A percentile compares a stretch with the other conserved stretches of the same genome.
Conservation (phyloP, 2,113 vertebrate genomes). For the Otolemur garnettii region DNA sequence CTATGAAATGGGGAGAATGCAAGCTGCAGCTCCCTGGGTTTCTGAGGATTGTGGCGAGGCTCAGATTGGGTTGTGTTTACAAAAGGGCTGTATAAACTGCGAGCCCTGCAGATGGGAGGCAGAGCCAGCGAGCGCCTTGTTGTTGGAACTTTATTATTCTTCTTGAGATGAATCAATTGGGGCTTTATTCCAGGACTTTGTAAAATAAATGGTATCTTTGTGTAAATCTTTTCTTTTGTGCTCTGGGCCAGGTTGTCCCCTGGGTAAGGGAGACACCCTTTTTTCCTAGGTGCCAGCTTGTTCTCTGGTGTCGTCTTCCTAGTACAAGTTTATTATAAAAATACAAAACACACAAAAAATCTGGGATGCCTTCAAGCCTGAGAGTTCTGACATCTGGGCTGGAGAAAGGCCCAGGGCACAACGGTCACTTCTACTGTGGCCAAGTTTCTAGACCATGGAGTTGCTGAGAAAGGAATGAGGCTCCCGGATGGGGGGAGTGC, state of each 20-base stretch:
- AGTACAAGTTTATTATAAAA: constrained; percentile 52
- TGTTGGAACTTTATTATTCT: constrained; percentile 31
- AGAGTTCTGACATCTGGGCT: constrained; percentile 22
- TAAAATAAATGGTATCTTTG: constrained; percentile 62
- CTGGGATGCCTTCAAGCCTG: neutral
- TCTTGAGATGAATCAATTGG: neutral
- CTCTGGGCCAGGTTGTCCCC: constrained; percentile 21
- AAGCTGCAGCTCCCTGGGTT: neutral
- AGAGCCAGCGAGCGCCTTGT: neutral
- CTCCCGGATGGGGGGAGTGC: neutral
- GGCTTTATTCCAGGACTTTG: constrained; percentile 34
- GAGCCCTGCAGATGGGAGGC: neutral
- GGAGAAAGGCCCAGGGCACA: neutral
- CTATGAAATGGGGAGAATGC: neutral
- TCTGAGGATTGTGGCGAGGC: neutral
- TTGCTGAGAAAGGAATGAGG: constrained; percentile 43
- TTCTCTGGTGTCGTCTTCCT: constrained; percentile 25
- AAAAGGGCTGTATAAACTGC: neutral
- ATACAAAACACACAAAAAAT: neutral
- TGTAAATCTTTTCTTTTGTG: constrained; percentile 42
- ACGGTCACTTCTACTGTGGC: neutral
- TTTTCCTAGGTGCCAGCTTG: constrained; percentile 44
- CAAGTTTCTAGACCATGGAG: neutral
- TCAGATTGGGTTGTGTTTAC: neutral
- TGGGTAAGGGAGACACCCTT: neutral